These are phyloP conservation scores for Micrasema minimum DNA, from an alignment of 1,140 invertebrate genomes.

Conservation along the genomic window DNA sequence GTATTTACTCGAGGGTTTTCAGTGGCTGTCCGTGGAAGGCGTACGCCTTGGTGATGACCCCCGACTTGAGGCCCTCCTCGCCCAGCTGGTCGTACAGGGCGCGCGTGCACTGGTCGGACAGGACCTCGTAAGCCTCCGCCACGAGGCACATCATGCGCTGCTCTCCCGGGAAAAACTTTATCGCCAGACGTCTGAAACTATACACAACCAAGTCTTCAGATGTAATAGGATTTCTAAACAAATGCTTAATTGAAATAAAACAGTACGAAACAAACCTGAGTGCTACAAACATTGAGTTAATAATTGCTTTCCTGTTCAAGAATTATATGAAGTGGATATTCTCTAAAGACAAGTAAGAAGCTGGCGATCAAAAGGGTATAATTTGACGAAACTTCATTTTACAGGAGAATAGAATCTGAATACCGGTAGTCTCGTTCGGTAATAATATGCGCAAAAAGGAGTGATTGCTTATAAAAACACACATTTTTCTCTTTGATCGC, in stretches of 20 bases:
- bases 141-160: conserved; percentile 24
- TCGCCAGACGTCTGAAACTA: conserved; percentile 26
- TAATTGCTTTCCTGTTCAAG: neutral
- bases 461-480: too few relatives aligned
- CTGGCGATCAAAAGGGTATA: too few relatives aligned
- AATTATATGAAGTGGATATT: too few relatives aligned
- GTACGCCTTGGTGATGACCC: conserved; percentile 23
- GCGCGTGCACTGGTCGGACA: conserved; percentile 9
- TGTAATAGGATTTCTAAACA: neutral
- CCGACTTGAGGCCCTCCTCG: conserved; percentile 34
- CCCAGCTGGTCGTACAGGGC: conserved; percentile 32
- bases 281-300: neutral
- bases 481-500: too few relatives aligned
- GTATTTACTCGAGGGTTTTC: conserved; percentile 24
- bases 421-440: too few relatives aligned
- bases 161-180: conserved; percentile 11
- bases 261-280: too few relatives aligned
- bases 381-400: too few relatives aligned
- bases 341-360: too few relatives aligned
- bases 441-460: too few relatives aligned
- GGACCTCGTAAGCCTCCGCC: conserved; percentile 36
- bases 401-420: too few relatives aligned
- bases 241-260: neutral
- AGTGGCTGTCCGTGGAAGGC: conserved; percentile 37
- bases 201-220: neutral